phyloP scores from a whole-genome alignment of 2,113 vertebrate species.

The Mustela nigripes region DNA sequence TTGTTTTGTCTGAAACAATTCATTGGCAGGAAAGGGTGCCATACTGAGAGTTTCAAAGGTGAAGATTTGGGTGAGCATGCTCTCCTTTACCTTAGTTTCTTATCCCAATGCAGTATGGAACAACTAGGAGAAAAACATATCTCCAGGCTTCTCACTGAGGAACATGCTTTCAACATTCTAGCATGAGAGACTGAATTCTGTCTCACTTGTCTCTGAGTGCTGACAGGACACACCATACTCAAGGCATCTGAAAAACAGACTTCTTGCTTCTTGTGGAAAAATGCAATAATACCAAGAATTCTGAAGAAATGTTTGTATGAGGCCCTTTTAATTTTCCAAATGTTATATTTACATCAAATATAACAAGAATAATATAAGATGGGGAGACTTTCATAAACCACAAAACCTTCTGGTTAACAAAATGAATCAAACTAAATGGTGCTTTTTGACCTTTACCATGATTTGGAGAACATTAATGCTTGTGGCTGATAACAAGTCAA shows the following conservation, averaged over 20 bases:
- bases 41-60: not conserved
- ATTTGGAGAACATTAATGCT: conserved; percentile 74
- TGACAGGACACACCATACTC: not conserved
- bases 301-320: not conserved
- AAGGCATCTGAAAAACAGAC: not conserved
- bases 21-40: not conserved
- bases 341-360: conserved; percentile 61
- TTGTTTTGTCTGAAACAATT: not conserved
- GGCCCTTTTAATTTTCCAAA: conserved; percentile 32
- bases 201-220: not conserved
- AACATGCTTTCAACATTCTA: not conserved
- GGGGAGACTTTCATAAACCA: conserved; percentile 76
- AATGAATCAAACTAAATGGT: conserved; percentile 83
- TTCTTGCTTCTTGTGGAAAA: not conserved
- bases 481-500: conserved; percentile 77
- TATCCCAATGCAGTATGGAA: not conserved
- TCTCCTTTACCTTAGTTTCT: not conserved
- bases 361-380: conserved; percentile 53
- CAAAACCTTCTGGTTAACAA: conserved; percentile 78
- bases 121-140: not conserved
- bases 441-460: conserved; percentile 79
- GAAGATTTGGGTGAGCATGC: not conserved
- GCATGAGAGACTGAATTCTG: not conserved
- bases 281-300: not conserved
- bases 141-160: not conserved